Percentiles rank a stretch among this genome's conserved stretches.
phyloP scores from a whole-genome alignment of 92 coral and sea anemone species.

The Paramuricea clavata region DNA sequence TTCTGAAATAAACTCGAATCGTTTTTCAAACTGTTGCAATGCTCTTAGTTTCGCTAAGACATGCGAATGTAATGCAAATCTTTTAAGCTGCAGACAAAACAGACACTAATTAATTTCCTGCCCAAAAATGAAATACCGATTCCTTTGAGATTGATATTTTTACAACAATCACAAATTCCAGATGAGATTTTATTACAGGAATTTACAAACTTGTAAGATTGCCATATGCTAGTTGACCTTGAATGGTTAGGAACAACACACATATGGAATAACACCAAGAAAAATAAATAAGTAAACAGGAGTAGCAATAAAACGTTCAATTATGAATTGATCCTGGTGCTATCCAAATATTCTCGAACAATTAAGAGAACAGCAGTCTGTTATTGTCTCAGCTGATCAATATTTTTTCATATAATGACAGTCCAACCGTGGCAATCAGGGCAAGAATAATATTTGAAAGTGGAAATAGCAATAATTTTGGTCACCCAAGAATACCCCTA shows the following conservation, averaged over 20 bases:
- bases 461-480: not conserved
- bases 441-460: conserved; percentile 10
- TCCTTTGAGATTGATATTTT: no score
- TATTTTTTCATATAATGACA: not conserved
- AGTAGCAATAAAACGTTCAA: conserved; percentile 17
- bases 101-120: no score
- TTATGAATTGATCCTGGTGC: not conserved
- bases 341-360: conserved; percentile 32
- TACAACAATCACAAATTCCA: no score
- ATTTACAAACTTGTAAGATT: not conserved
- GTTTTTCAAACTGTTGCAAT: not conserved
- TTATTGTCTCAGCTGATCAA: conserved; percentile 19
- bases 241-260: not conserved
- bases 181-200: not conserved
- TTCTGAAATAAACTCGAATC: no score
- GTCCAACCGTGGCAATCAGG: conserved; percentile 1
- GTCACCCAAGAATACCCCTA: not conserved
- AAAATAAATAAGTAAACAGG: conserved; percentile 6
- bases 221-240: not conserved
- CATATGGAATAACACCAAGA: not conserved
- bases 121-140: no score
- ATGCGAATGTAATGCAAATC: not conserved
- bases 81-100: no score
- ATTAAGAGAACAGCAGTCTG: conserved; percentile 20
- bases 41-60: not conserved